Conservation (phyloP, 1,140 invertebrate genomes). For the Oscheius sp. region DNA sequence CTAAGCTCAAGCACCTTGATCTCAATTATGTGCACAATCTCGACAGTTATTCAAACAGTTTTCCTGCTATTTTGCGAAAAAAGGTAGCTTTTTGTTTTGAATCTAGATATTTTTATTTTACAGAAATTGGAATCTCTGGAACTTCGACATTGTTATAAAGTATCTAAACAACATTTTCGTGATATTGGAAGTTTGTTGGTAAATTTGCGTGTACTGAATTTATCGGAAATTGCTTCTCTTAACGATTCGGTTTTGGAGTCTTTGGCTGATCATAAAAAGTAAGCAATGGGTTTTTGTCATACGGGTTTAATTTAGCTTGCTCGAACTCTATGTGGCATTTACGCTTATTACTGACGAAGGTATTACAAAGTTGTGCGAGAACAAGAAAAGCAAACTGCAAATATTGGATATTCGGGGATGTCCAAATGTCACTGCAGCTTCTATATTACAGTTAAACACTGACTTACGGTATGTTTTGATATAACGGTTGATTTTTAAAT, state of each 20-base stretch:
- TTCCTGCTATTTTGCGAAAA: not conserved
- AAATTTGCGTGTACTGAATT: not conserved
- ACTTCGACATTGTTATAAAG: not conserved
- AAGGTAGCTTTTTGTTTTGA: not conserved
- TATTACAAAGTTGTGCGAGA: not conserved
- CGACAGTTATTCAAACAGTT: not conserved
- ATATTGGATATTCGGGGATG: not conserved
- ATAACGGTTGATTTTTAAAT: no score
- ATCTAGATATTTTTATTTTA: not conserved
- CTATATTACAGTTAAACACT: not conserved
- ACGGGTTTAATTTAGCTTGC: not conserved
- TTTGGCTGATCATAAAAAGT: not conserved
- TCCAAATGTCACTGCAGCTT: not conserved
- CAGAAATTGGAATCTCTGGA: not conserved
- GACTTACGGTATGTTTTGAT: no score
- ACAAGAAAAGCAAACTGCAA: not conserved
- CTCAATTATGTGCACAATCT: conserved; percentile 6
- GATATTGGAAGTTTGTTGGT: not conserved
- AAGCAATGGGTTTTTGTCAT: not conserved
- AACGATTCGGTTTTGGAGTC: not conserved
- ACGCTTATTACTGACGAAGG: not conserved
- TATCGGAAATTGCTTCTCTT: not conserved
- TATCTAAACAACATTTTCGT: not conserved
- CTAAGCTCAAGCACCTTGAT: not conserved
- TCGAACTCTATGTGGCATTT: not conserved